phyloP scores from a whole-genome alignment of 2,113 vertebrate species.

The Oryzias woworae region DNA sequence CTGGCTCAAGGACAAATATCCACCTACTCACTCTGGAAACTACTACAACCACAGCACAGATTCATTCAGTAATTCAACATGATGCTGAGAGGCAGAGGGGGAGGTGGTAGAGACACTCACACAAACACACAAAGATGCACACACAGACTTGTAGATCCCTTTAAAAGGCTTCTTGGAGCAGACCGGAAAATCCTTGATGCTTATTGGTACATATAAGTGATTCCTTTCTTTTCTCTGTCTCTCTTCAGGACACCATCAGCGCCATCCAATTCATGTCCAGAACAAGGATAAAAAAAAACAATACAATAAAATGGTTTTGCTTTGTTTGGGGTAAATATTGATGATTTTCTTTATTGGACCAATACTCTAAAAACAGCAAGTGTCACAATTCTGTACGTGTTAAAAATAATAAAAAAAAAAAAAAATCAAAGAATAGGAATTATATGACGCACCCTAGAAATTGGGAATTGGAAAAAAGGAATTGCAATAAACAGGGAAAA shows the following conservation, averaged over 20 bases:
- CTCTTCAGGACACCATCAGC: not conserved
- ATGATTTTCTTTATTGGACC: no score
- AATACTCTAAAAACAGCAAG: no score
- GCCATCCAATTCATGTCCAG: not conserved
- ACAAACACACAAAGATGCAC: constrained; percentile 8
- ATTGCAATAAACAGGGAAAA: no score
- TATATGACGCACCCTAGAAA: no score
- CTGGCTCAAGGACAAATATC: constrained; percentile 61
- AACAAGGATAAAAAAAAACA: no score
- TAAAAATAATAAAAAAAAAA: no score
- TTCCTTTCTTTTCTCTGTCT: not conserved
- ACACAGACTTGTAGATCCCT: constrained; percentile 2
- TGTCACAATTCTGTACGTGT: no score
- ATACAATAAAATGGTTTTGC: no score
- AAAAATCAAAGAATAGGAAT: no score
- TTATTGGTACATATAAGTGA: constrained; percentile 3
- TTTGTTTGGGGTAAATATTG: no score
- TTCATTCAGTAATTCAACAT: constrained; percentile 44
- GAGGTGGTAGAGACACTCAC: not conserved
- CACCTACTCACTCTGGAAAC: constrained; percentile 30
- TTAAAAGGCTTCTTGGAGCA: not conserved
- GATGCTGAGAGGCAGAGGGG: not conserved
- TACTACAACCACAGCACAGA: constrained; percentile 33
- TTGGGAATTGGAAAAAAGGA: no score
- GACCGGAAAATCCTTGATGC: not conserved